Evolutionary conservation across 2,888 invertebrate species (phyloP), one percentile per base, ranked within the genome.

Genomic region (Patella caerulea): DNA sequence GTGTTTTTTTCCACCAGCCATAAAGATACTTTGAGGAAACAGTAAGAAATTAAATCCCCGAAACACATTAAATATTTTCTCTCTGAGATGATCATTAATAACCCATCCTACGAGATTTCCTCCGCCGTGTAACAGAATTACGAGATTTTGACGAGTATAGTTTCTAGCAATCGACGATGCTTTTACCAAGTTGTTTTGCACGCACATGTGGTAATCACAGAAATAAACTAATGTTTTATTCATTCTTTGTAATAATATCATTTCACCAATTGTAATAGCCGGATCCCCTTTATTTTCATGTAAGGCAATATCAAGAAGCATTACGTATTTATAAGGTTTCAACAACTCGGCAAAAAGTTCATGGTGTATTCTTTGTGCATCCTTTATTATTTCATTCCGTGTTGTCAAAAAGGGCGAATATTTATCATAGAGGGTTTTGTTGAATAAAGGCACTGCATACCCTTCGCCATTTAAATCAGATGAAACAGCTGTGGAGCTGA

Each of bases 231-330:
- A 56, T 17, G 76, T 71, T 2, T 80, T 71, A 4, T 71, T 71
- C 59, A 83, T 29, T 65, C 55, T 76, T 45, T 72, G 24, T 2
- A 84, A 56, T 1, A 83, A 34, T 17, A 55, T 17, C 5, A 83
- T 17, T 54, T 83, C 81, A 15, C 84, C 84, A 2, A 79, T 69
- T 17, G 79, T 74, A 7, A 83, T 83, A 7, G 82, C 83, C 3
- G 83, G 82, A 71, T 84, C 83, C 0, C 83, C 84, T 73, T 83
- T 83, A 75, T 82, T 84, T 59, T 83, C 81, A 65, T 75, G 78
- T 2, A 73, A 71, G 0, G 83, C 79, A n/a, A 81, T 78, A 15
- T 82, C 82, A 12, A 84, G 72, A 3, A 84, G 73, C 76, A 84
- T 80, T 12, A 78, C 83, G 76, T 80, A 71, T 15, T 75, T 78